Percentiles rank a stretch among this genome's conserved stretches.
These are phyloP conservation scores for Merodon equestris DNA, from an alignment of 2,888 invertebrate species.

Conservation along the genomic window DNA sequence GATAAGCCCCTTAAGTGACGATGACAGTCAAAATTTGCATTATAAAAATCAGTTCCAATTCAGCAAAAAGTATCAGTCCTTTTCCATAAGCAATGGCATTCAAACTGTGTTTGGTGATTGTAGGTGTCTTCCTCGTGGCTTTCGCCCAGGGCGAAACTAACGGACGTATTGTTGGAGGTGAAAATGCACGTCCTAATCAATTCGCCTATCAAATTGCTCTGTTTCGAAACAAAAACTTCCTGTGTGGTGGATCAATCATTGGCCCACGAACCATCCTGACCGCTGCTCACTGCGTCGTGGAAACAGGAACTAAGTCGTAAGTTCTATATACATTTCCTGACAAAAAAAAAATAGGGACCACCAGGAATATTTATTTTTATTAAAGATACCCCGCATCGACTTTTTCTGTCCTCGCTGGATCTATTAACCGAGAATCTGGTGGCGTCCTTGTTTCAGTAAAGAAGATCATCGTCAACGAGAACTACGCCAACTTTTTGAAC, in stretches of 20 bases:
- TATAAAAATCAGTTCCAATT: too few relatives aligned
- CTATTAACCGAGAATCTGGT: constrained; percentile 64
- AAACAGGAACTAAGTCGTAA: too few relatives aligned
- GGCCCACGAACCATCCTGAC: constrained; percentile 72
- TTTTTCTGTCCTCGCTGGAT: constrained; percentile 72
- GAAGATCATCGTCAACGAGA: constrained; percentile 69
- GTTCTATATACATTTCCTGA: too few relatives aligned
- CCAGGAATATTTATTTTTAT: too few relatives aligned
- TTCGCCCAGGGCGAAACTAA: too few relatives aligned
- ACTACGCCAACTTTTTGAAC: constrained; percentile 69
- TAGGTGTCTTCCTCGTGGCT: too few relatives aligned
- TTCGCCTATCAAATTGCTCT: constrained; percentile 80
- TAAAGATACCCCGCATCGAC: constrained; percentile 66
- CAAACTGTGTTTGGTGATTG: too few relatives aligned
- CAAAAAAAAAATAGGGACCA: too few relatives aligned
- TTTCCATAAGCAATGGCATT: too few relatives aligned
- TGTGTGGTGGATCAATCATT: constrained; percentile 79
- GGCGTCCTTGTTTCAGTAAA: constrained; percentile 70
- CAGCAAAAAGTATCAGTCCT: too few relatives aligned
- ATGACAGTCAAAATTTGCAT: too few relatives aligned
- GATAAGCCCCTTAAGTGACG: too few relatives aligned
- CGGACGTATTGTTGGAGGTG: constrained; percentile 71
- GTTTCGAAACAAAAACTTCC: constrained; percentile 71
- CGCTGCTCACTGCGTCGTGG: constrained; percentile 78
- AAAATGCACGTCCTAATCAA: constrained; percentile 74